phyloP scores from a whole-genome alignment of 30 jellyfish, hydroid and myxozoan genomes.

The Chrysaora quinquecirrha region DNA sequence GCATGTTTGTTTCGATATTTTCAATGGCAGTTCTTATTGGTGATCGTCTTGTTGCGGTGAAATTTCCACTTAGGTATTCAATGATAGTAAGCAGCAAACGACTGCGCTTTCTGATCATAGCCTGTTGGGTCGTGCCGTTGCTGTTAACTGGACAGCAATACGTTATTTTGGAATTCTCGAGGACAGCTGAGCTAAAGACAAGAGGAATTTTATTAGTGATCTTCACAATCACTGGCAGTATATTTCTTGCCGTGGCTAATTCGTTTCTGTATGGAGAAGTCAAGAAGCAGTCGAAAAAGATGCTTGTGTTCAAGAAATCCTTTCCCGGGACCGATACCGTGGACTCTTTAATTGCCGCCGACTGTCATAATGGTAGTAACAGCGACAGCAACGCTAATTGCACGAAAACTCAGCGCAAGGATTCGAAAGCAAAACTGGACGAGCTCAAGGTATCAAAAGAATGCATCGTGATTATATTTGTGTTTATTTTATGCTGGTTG shows the following conservation, averaged over 20 bases:
- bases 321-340: no score
- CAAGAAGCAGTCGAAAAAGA: constrained; percentile 18
- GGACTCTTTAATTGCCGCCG: no score
- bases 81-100: constrained; percentile 15
- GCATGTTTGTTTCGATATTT: constrained; percentile 60
- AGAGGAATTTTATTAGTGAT: constrained; percentile 26
- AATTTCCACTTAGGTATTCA: constrained; percentile 24
- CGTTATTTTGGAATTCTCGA: not conserved
- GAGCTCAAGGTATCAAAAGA: constrained; percentile 49
- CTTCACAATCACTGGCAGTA: constrained; percentile 25
- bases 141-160: constrained; percentile 33
- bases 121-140: constrained; percentile 34
- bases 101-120: not conserved
- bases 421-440: not conserved
- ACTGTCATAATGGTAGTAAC: no score
- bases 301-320: no score
- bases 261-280: constrained; percentile 18
- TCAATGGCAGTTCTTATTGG: constrained; percentile 44
- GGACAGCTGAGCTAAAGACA: constrained; percentile 6
- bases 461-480: constrained; percentile 29
- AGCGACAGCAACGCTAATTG: no score
- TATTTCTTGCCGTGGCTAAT: constrained; percentile 30
- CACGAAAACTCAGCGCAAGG: not conserved
- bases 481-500: constrained; percentile 30
- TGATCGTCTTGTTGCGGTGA: constrained; percentile 49